Evolutionary conservation across 2,797 vertebrate species (phyloP), one percentile per base, ranked within the genome.

Genomic region (Rhynchotus rufescens): DNA sequence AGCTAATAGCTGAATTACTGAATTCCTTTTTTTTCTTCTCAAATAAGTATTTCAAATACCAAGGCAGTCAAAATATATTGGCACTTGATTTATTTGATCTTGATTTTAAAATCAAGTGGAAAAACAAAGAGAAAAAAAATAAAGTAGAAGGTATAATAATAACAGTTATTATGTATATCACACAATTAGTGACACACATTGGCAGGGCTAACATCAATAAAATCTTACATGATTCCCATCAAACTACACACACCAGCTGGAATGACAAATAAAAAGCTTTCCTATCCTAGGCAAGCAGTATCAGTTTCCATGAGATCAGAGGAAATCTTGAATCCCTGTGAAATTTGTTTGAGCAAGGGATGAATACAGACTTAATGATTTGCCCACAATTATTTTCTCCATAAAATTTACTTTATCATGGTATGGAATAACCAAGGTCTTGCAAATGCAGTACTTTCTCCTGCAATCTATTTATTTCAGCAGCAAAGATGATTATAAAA

Each of bases 401-500:
- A 34, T 86, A 66, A 51, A 91, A 60, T 25, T 85, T 92, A 36
- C 7, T 79, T 51, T 78, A 79, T 71, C 34, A 21, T 68, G 30
- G 15, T 56, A 52, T 11, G 4, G 12, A 84, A 80, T 30, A 90
- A 56, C 4, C 19, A 80, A 85, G 14, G n/a, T 30, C n/a, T 59
- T 13, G 17, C 47, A 60, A 84, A 91, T 94, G 9, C 12, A 76
- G n/a, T 7, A 26, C 23, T 79, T 78, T 80, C 38, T 84, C 25
- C 28, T 32, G 19, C 28, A 69, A 32, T 20, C 23, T 81, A 66
- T 87, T 81, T n/a, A 67, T 85, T 95, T 95, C 62, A 89, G 56
- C 68, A 94, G 54, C 54, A 89, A 93, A 28, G 9, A 38, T 75
- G 23, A 78, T 82, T 56, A 62, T 72, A 74, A 92, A 94, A n/a